Evolutionary conservation across 2,888 invertebrate species (phyloP), one percentile per base, ranked within the genome.

Genomic region (Brachynemurus nebulosus): DNA sequence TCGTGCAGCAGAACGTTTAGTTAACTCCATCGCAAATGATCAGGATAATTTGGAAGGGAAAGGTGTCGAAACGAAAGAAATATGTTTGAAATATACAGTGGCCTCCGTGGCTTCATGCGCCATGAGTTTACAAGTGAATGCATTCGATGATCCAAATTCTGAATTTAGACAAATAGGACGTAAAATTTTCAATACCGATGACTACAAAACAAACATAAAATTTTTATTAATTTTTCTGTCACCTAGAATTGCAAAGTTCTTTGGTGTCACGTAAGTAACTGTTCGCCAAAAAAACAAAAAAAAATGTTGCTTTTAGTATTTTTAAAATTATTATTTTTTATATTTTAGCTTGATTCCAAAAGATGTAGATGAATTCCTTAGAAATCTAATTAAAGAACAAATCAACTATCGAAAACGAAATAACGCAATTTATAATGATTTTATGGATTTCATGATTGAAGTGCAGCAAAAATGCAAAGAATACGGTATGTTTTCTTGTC

Each of bases 81-180:
- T 62, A 11, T 51, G 55, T 11, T 45, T 59, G 2, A 55, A 59
- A 8, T 66, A 55, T 23, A 64, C 65, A 2, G 51, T 57, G 0
- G 64, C 65, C 48, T 56, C 60, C 18, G 62, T 64, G 2, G 57
- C 59, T 1, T 63, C 62, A 38, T 62, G 60, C 25, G 63, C 64
- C 16, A 49, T 62, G 21, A 65, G 64, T 0, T 41, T 64, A 0
- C 56, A 60, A 1, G 59, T 62, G 0, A 52, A 57, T 3, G 58
- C 58, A 38, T 60, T 65, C 9, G 38, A 54, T 0, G 52, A 57
- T 0, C 53, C 54, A 11, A 45, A 49, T 27, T 42, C 47, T 6
- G 44, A 57, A 2, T 58, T 65, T 38, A 16, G 38, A 17, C 18
- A 38, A 38, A 12, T 19, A 12, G 38, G 38, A 9, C 18, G 20